Conservation (phyloP, 2,113 vertebrate species). For the Hippocampus barbouri region DNA sequence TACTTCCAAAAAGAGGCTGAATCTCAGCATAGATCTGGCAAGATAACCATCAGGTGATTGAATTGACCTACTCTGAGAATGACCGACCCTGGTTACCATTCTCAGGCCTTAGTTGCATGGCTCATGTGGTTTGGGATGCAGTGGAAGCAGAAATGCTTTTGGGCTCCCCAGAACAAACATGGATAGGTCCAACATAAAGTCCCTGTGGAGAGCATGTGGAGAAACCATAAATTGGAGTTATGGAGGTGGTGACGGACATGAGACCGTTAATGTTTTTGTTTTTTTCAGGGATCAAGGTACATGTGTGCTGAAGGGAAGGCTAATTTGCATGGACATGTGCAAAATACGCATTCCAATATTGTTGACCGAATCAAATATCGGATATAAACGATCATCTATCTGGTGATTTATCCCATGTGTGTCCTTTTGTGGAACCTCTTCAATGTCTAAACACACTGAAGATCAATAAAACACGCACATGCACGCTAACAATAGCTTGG, state of each 20-base stretch:
- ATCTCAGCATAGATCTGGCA: background rate
- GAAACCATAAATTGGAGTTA: slow-evolving; percentile 73
- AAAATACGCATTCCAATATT: background rate
- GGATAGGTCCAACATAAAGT: slow-evolving; percentile 74
- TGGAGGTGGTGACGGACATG: slow-evolving; percentile 63
- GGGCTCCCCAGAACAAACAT: slow-evolving; percentile 69
- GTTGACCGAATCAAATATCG: background rate
- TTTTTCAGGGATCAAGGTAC: slow-evolving; percentile 48
- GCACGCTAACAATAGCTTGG: slow-evolving; percentile 16
- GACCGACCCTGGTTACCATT: slow-evolving; percentile 51
- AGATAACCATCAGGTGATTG: slow-evolving; percentile 12
- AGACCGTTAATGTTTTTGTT: slow-evolving; percentile 71
- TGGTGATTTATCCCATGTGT: slow-evolving; percentile 12
- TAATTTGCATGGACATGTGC: slow-evolving; percentile 13
- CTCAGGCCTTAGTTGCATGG: slow-evolving; percentile 47
- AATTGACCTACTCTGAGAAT: slow-evolving; percentile 54
- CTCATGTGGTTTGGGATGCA: slow-evolving; percentile 64
- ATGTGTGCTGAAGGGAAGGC: slow-evolving; percentile 21
- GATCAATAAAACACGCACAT: slow-evolving; percentile 8
- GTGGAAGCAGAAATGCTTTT: slow-evolving; percentile 49
- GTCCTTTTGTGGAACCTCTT: slow-evolving; percentile 3
- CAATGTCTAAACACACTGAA: slow-evolving; percentile 1
- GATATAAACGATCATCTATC: slow-evolving; percentile 3
- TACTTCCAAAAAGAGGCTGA: background rate
- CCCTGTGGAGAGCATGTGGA: slow-evolving; percentile 72